Percentiles rank a stretch among this genome's conserved stretches.
Evolutionary conservation across 2,797 vertebrate genomes (phyloP).

Genomic region (Harpagifer antarcticus): DNA sequence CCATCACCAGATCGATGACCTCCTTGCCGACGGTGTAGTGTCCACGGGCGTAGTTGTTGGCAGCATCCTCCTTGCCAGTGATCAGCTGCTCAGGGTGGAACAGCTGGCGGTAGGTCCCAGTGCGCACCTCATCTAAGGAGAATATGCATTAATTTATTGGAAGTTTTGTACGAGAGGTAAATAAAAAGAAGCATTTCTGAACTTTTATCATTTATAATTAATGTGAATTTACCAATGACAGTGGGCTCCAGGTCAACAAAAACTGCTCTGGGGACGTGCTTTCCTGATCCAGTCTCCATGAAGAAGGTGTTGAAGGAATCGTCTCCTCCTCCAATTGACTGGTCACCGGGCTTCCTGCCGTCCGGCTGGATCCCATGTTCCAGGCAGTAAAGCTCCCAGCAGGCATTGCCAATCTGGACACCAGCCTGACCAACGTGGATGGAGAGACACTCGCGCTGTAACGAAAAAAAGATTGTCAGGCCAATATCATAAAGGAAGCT

Average conservation of each 20-base stretch:
- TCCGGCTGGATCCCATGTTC: constrained; percentile 68
- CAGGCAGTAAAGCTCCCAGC: constrained; percentile 74
- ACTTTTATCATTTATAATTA: too few relatives aligned
- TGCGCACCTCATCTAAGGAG: constrained; percentile 66
- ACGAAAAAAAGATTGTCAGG: background rate
- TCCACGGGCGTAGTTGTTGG: constrained; percentile 76
- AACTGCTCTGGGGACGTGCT: constrained; percentile 57
- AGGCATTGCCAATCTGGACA: constrained; percentile 75
- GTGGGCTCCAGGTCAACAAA: constrained; percentile 74
- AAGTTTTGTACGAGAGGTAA: too few relatives aligned
- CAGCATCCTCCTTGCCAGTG: constrained; percentile 75
- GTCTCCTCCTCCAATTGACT: constrained; percentile 61
- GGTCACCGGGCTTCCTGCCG: constrained; percentile 51
- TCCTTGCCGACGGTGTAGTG: constrained; percentile 79
- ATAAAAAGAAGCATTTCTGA: too few relatives aligned
- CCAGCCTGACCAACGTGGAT: constrained; percentile 73
- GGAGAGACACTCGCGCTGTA: constrained; percentile 73
- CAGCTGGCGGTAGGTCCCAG: constrained; percentile 70
- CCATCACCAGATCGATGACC: constrained; percentile 73
- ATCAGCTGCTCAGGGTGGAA: constrained; percentile 76
- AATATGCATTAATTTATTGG: background rate
- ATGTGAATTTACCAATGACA: constrained; percentile 62
- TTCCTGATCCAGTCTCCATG: constrained; percentile 75
- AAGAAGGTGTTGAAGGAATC: constrained; percentile 69
- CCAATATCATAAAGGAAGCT: too few relatives aligned